These are phyloP conservation scores for Drosophila yooni DNA, from an alignment of 2,888 invertebrate species.

Conservation along the genomic window DNA sequence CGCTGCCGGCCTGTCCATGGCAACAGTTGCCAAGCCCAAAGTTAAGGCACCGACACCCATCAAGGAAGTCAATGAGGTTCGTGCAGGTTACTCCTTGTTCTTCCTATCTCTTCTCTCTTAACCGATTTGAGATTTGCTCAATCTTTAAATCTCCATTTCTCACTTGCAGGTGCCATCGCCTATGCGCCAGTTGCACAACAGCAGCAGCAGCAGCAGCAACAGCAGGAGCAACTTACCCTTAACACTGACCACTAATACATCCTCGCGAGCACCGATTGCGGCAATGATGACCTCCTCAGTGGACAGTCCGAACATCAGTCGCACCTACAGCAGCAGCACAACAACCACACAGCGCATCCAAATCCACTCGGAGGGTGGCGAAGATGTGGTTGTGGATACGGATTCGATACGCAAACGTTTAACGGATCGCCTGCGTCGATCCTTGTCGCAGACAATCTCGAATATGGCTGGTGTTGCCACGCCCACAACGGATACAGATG, in stretches of 20 bases:
- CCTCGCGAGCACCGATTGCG: conserved; percentile 56
- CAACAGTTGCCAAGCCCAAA: conserved; percentile 51
- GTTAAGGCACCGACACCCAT: conserved; percentile 71
- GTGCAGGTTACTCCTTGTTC: conserved; percentile 19
- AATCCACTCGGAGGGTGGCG: conserved; percentile 72
- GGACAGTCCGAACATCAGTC: conserved; percentile 71
- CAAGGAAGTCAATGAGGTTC: conserved; percentile 77
- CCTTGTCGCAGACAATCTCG: conserved; percentile 80
- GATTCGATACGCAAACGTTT: conserved; percentile 81
- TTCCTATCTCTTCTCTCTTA: background rate
- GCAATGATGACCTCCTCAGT: conserved; percentile 69
- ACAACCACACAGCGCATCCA: conserved; percentile 79
- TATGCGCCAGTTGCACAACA: conserved; percentile 26
- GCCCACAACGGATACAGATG: conserved; percentile 62
- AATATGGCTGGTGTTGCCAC: conserved; percentile 63
- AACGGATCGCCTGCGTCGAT: conserved; percentile 82
- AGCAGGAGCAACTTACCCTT: conserved; percentile 65
- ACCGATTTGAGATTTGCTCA: conserved; percentile 1
- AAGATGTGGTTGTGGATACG: conserved; percentile 65
- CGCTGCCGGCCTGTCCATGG: conserved; percentile 73
- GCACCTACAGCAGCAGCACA: conserved; percentile 70
- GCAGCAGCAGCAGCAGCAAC: conserved; percentile 46
- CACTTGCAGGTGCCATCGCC: conserved; percentile 43
- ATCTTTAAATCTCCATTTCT: background rate
- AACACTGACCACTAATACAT: conserved; percentile 78